Evolutionary conservation across 1,140 invertebrate genomes (phyloP), one percentile per base, ranked within the genome.

Genomic region (Brachionus calyciflorus): DNA sequence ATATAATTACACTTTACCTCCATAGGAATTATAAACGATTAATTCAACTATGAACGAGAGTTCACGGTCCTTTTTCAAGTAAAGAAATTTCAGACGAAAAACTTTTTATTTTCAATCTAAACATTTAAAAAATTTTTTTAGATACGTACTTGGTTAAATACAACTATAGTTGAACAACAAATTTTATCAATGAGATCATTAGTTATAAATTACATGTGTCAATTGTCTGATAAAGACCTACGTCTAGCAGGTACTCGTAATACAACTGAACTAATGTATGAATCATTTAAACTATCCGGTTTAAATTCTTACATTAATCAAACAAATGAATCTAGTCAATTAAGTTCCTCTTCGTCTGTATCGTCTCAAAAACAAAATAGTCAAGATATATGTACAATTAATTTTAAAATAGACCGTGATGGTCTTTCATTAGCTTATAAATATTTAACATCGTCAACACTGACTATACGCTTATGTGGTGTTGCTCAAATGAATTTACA

Each of bases 211-310:
- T 96, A 94, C 81, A 93, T 96, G 92, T 95, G 93, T 84, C 91
- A 90, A 81, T 88, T 96, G 68, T 91, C 90, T 30, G 93, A 96
- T 83, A 92, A 93, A 82, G 93, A 96, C 84, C 87, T 96, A 44
- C 88, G 92, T 78, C 89, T 91, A 63, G 90, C 90, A 21, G 92
- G 91, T 37, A 92, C 91, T 33, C 90, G 93, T 80, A 92, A 91
- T 78, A 94, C 96, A 91, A 93, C 92, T 89, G 92, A 96, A 87
- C 92, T 93, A 80, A 93, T 95, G 89, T 94, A 93, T 93, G 91
- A 90, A 78, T 91, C 92, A 1, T 91, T 94, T 7, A 94, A 94
- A 81, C 19, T 69, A 12, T 24, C 46, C 12, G 41, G 26, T 17
- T 30, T 49, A 14, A 49, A 40, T 49, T 49, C 24, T 46, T 49